phyloP scores from a whole-genome alignment of 1,140 invertebrate species.

The Scaptomyza hsui region DNA sequence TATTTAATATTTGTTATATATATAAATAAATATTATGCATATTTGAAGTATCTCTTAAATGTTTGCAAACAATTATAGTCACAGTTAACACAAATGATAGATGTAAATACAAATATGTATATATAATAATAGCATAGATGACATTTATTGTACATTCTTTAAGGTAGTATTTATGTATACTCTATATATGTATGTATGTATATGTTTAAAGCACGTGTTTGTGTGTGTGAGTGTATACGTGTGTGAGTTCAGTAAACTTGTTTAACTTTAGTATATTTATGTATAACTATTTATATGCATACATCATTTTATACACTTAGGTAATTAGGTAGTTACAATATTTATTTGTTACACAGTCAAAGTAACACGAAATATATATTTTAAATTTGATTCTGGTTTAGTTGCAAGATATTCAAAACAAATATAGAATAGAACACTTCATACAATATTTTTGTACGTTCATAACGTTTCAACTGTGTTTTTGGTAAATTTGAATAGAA shows the following conservation, averaged over 20 bases:
- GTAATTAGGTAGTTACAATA: constrained; percentile 20
- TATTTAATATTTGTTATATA: constrained; percentile 35
- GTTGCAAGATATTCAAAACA: constrained; percentile 57
- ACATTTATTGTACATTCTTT: constrained; percentile 49
- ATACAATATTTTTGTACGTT: constrained; percentile 29
- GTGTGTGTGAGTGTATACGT: constrained; percentile 6
- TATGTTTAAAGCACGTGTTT: constrained; percentile 4
- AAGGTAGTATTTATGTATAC: constrained; percentile 1
- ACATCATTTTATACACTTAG: constrained; percentile 30
- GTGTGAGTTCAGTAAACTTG: background rate
- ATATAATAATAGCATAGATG: constrained; percentile 27
- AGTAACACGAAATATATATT: constrained; percentile 68
- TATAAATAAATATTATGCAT: constrained; percentile 63
- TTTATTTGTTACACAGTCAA: constrained; percentile 48
- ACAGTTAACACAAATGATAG: constrained; percentile 76
- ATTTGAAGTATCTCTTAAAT: constrained; percentile 60
- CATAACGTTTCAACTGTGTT: constrained; percentile 40
- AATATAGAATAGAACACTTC: constrained; percentile 55
- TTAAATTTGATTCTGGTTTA: constrained; percentile 51
- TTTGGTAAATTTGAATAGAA: constrained; percentile 40
- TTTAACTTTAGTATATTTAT: constrained; percentile 9
- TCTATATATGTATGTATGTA: background rate
- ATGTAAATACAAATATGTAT: constrained; percentile 49
- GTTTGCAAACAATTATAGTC: constrained; percentile 76
- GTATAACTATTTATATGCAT: constrained; percentile 26